These are phyloP conservation scores for Cristatella mucedo DNA, from an alignment of 2,888 invertebrate genomes.

Conservation along the genomic window DNA sequence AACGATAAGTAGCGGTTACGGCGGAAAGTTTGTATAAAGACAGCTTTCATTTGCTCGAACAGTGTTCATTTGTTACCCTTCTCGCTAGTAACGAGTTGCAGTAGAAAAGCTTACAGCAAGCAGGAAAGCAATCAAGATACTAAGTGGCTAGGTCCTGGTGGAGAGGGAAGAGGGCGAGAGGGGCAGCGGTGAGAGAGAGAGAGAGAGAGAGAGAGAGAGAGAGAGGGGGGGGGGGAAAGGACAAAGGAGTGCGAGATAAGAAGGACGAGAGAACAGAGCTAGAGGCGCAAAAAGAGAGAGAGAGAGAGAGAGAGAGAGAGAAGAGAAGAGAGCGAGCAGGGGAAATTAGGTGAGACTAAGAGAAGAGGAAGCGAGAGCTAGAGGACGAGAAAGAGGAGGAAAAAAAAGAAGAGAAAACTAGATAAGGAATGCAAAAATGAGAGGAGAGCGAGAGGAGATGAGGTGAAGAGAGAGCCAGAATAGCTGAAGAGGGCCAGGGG, in stretches of 20 bases:
- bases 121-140: too few species aligned
- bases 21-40: too few species aligned
- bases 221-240: not conserved
- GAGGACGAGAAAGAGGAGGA: not conserved
- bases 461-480: not conserved
- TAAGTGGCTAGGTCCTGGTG: too few species aligned
- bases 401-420: not conserved
- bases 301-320: conserved; percentile 4
- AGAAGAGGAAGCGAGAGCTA: not conserved
- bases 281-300: conserved; percentile 3
- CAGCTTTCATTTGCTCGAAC: too few species aligned
- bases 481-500: not conserved
- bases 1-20: too few species aligned
- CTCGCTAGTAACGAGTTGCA: too few species aligned
- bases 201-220: not conserved
- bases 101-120: too few species aligned
- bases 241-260: conserved; percentile 4
- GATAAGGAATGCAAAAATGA: conserved; percentile 1
- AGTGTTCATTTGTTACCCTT: too few species aligned
- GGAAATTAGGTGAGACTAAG: conserved; percentile 2
- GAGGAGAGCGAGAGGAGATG: not conserved
- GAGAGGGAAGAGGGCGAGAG: too few species aligned
- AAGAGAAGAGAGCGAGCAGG: not conserved
- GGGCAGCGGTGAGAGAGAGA: not conserved
- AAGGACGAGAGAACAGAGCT: not conserved